phyloP scores from a whole-genome alignment of 1,140 invertebrate species.

The Diprion similis region DNA sequence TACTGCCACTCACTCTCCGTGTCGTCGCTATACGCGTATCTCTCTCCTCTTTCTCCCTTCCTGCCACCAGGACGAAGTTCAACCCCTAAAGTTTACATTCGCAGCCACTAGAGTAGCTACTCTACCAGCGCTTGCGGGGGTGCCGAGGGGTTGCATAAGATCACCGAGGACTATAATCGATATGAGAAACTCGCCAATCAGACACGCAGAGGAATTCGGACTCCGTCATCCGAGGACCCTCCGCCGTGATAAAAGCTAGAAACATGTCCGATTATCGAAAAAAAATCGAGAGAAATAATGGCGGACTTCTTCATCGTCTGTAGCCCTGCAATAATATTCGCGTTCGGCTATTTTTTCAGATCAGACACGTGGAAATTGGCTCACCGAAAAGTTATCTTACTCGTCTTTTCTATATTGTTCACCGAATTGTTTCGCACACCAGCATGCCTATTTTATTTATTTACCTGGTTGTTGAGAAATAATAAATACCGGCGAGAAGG shows the following conservation, averaged over 20 bases:
- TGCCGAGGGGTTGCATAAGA: conserved; percentile 19
- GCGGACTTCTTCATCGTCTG: background rate
- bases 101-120: background rate
- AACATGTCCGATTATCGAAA: background rate
- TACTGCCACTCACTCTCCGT: conserved; percentile 44
- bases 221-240: conserved; percentile 10
- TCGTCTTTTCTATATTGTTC: too few species aligned
- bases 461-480: too few species aligned
- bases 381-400: too few species aligned
- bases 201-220: conserved; percentile 12
- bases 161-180: conserved; percentile 21
- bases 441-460: too few species aligned
- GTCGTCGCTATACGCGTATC: conserved; percentile 26
- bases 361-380: too few species aligned
- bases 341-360: conserved; percentile 23
- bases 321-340: conserved; percentile 43
- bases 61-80: conserved; percentile 9
- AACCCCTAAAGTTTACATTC: conserved; percentile 18
- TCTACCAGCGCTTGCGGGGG: background rate
- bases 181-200: background rate
- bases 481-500: too few species aligned
- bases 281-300: background rate
- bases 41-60: conserved; percentile 30
- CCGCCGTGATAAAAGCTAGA: background rate
- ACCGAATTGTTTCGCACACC: too few species aligned